phyloP scores from a whole-genome alignment of 1,140 invertebrate genomes.

The Lanistes nyassanus region DNA sequence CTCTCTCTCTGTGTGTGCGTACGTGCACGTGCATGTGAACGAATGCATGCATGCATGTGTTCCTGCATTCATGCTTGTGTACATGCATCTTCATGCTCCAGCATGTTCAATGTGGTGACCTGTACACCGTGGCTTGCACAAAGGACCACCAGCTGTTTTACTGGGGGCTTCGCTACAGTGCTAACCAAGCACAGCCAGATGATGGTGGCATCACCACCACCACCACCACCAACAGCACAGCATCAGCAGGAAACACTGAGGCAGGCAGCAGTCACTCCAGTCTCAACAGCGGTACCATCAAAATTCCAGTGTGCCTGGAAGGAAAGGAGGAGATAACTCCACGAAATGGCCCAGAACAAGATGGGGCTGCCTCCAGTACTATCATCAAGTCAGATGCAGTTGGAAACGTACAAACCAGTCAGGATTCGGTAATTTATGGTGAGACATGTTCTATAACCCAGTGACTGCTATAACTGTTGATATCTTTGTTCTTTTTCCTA shows the following conservation, averaged over 20 bases:
- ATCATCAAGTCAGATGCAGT: too few relatives aligned
- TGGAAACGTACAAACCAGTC: too few relatives aligned
- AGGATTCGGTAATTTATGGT: too few relatives aligned
- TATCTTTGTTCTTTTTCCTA: too few relatives aligned
- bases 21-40: too few relatives aligned
- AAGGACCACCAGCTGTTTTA: slow-evolving; percentile 77
- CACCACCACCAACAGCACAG: slow-evolving; percentile 3
- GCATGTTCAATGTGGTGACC: slow-evolving; percentile 75
- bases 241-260: neutral
- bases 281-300: slow-evolving; percentile 53
- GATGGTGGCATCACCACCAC: slow-evolving; percentile 39
- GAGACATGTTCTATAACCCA: too few relatives aligned
- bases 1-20: neutral
- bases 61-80: neutral
- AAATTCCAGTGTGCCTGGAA: neutral
- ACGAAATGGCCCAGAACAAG: slow-evolving; percentile 42
- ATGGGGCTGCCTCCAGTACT: too few relatives aligned
- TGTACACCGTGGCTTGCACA: slow-evolving; percentile 75
- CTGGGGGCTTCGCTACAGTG: slow-evolving; percentile 73
- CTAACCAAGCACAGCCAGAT: slow-evolving; percentile 42
- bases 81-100: slow-evolving; percentile 39
- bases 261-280: slow-evolving; percentile 49
- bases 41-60: too few relatives aligned
- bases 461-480: too few relatives aligned
- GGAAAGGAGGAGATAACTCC: slow-evolving; percentile 57